Evolutionary conservation across 2,797 vertebrate species (phyloP).

Genomic region (Mergus octosetaceus): DNA sequence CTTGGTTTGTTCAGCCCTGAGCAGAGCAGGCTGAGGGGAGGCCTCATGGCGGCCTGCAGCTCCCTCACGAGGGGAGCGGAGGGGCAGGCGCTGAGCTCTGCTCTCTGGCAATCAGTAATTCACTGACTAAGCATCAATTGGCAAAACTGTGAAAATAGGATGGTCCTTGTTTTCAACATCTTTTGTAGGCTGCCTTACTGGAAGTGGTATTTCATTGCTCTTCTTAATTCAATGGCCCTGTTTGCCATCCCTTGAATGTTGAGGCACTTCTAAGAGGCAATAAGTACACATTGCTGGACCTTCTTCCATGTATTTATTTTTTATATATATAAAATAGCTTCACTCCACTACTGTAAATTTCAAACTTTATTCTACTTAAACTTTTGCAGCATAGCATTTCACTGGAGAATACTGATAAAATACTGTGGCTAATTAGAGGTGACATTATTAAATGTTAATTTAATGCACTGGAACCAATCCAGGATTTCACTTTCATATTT

Average conservation of each 20-base stretch:
- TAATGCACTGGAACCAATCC: background rate
- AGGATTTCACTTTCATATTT: constrained; percentile 9
- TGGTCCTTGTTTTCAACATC: background rate
- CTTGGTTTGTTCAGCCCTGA: too few species aligned
- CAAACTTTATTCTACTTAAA: background rate
- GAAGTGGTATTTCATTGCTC: background rate
- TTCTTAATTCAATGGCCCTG: background rate
- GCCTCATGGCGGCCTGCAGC: too few species aligned
- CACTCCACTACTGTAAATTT: background rate
- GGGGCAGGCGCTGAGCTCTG: too few species aligned
- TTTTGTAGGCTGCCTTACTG: background rate
- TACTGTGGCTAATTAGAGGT: background rate
- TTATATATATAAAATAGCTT: background rate
- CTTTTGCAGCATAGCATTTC: background rate
- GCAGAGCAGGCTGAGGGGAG: too few species aligned
- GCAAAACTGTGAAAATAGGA: background rate
- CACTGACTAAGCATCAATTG: background rate
- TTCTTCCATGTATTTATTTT: background rate
- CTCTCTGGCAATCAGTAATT: background rate
- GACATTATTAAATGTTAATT: background rate
- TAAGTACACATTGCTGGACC: background rate
- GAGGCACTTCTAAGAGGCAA: background rate
- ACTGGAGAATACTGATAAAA: background rate
- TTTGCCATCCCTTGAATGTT: background rate
- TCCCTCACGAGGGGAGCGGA: too few species aligned